Percentiles rank a stretch among this genome's conserved stretches.
These are phyloP conservation scores for Metopolophium dirhodum DNA, from an alignment of 1,140 invertebrate species.

Conservation along the genomic window DNA sequence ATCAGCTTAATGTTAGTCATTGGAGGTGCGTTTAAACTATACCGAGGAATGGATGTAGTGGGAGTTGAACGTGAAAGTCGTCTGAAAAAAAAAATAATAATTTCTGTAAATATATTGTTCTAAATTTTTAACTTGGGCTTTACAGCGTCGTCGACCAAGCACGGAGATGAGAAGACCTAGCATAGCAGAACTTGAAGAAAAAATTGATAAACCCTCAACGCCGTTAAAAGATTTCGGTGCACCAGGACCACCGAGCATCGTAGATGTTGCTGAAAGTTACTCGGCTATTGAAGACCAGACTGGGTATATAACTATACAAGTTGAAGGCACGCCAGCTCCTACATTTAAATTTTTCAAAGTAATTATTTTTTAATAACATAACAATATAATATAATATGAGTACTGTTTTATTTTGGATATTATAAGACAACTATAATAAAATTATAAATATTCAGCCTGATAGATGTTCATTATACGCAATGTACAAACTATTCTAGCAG, in stretches of 20 bases:
- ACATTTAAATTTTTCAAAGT: conserved; percentile 96
- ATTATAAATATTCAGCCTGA: too few relatives aligned
- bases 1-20: conserved; percentile 37
- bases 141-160: conserved; percentile 82
- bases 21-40: background rate
- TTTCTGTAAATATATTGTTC: background rate
- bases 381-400: too few relatives aligned
- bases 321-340: conserved; percentile 91
- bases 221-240: conserved; percentile 79
- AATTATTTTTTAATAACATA: conserved; percentile 59
- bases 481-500: too few relatives aligned
- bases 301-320: conserved; percentile 84
- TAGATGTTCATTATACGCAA: too few relatives aligned
- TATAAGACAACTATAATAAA: background rate
- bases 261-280: conserved; percentile 89
- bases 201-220: conserved; percentile 89
- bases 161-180: conserved; percentile 84
- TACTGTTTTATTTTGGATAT: background rate
- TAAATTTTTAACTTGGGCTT: background rate
- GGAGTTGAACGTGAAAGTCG: background rate
- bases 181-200: conserved; percentile 85
- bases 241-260: conserved; percentile 82
- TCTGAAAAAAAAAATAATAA: background rate
- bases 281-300: conserved; percentile 91
- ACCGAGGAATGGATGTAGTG: background rate